Evolutionary conservation across 1,140 invertebrate genomes (phyloP).

Genomic region (Drosophila sproati): DNA sequence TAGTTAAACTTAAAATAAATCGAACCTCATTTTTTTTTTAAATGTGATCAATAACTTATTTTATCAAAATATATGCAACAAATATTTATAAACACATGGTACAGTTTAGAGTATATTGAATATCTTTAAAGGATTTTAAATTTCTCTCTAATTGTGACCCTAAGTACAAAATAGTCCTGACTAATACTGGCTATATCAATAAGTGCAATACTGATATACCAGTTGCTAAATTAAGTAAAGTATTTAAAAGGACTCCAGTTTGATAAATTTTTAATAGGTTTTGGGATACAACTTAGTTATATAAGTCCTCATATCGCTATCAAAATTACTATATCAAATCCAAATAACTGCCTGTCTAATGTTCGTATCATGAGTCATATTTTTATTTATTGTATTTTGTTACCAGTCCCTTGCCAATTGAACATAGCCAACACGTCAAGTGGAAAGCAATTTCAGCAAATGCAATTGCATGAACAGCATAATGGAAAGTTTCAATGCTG

Average conservation of each 20-base stretch:
- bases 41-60: too few relatives aligned
- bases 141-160: background rate
- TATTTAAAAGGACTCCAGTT: too few relatives aligned
- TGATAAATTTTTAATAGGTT: too few relatives aligned
- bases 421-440: conserved; percentile 47
- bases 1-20: too few relatives aligned
- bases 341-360: conserved; percentile 18
- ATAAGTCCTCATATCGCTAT: conserved; percentile 12
- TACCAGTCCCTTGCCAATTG: conserved; percentile 2
- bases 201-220: too few relatives aligned
- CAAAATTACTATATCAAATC: conserved; percentile 25
- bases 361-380: conserved; percentile 1
- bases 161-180: too few relatives aligned
- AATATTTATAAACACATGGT: too few relatives aligned
- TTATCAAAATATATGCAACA: too few relatives aligned
- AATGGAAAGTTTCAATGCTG: conserved; percentile 62
- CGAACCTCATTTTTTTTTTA: too few relatives aligned
- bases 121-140: background rate
- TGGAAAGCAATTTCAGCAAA: conserved; percentile 70
- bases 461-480: conserved; percentile 64
- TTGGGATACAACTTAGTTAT: background rate
- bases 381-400: background rate
- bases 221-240: too few relatives aligned
- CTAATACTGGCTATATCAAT: too few relatives aligned
- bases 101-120: too few relatives aligned